Conservation (phyloP, 2,888 invertebrate genomes). For the Drosophila atroscutellata region DNA sequence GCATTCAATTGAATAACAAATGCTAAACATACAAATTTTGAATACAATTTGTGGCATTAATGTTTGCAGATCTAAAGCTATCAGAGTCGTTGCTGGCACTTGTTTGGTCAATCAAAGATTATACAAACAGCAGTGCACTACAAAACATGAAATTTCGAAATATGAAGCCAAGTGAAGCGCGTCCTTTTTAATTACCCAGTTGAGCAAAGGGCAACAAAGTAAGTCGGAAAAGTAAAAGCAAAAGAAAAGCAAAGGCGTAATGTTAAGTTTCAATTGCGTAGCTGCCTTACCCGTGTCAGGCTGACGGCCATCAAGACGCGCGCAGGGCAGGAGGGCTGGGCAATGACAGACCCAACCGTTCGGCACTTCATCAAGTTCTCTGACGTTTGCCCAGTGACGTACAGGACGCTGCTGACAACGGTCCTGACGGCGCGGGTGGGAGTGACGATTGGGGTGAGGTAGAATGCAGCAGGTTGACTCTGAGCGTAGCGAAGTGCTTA, state of each 20-base stretch:
- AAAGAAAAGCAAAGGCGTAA: conserved; percentile 23
- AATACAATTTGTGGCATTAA: conserved; percentile 11
- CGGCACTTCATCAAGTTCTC: conserved; percentile 61
- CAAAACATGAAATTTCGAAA: conserved; percentile 38
- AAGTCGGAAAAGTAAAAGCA: conserved; percentile 32
- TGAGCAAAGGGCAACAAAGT: conserved; percentile 52
- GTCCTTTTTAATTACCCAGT: conserved; percentile 57
- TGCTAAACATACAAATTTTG: not conserved
- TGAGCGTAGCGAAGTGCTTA: conserved; percentile 40
- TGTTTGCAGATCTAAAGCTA: conserved; percentile 11
- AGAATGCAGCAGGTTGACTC: conserved; percentile 34
- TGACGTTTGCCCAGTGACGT: conserved; percentile 48
- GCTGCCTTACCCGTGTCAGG: conserved; percentile 50
- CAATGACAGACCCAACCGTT: conserved; percentile 48
- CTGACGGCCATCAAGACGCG: not conserved
- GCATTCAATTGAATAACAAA: not conserved
- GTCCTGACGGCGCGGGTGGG: conserved; percentile 18
- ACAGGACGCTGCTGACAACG: conserved; percentile 49
- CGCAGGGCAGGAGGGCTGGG: conserved; percentile 1
- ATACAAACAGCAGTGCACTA: conserved; percentile 4
- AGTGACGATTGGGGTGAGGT: not conserved
- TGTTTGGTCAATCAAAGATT: conserved; percentile 33
- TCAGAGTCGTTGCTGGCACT: conserved; percentile 8
- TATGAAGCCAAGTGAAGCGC: conserved; percentile 53
- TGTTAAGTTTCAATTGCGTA: conserved; percentile 54